These are phyloP conservation scores for Pararge aegeria DNA, from an alignment of 1,140 invertebrate genomes.

Conservation along the genomic window DNA sequence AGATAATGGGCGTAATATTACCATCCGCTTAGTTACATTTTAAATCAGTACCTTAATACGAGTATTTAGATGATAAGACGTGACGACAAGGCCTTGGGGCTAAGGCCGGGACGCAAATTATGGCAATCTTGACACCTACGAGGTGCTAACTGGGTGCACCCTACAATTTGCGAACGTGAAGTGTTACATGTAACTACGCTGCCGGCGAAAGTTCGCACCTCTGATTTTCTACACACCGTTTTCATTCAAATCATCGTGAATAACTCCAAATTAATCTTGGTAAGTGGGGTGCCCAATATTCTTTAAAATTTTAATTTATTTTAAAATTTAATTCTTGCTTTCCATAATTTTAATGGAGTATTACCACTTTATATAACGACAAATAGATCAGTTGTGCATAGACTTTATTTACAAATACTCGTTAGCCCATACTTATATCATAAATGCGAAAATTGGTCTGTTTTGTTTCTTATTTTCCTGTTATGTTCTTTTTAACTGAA, in stretches of 20 bases:
- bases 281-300: not conserved
- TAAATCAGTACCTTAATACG: slow-evolving; percentile 57
- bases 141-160: slow-evolving; percentile 71
- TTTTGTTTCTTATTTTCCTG: too few species aligned
- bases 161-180: slow-evolving; percentile 69
- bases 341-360: too few species aligned
- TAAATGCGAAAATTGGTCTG: too few species aligned
- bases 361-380: too few species aligned
- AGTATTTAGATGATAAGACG: slow-evolving; percentile 73
- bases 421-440: too few species aligned
- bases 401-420: too few species aligned
- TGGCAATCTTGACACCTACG: slow-evolving; percentile 74
- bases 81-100: slow-evolving; percentile 69
- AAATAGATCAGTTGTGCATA: too few species aligned
- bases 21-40: slow-evolving; percentile 34
- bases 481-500: too few species aligned
- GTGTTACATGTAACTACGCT: slow-evolving; percentile 38
- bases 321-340: too few species aligned
- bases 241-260: slow-evolving; percentile 23
- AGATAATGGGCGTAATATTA: slow-evolving; percentile 22
- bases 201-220: slow-evolving; percentile 40
- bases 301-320: too few species aligned
- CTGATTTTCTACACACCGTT: slow-evolving; percentile 50
- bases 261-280: not conserved
- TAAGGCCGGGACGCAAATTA: slow-evolving; percentile 64